A percentile compares a stretch with the other conserved stretches of the same genome.
phyloP scores from a whole-genome alignment of 2,797 vertebrate genomes.

The Setipinna tenuifilis region DNA sequence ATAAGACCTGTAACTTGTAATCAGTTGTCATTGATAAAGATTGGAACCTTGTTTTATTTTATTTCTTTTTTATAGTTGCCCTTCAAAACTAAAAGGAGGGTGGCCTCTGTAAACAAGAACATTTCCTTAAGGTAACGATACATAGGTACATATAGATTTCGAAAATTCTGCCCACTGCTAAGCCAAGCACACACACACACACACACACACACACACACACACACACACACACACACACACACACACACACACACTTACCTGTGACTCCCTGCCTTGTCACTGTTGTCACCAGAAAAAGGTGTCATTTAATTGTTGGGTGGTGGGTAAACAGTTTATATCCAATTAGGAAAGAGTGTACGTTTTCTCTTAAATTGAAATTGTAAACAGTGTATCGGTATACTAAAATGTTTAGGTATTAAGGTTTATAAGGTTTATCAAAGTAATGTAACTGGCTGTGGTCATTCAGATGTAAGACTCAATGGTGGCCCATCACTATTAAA shows the following conservation, averaged over 20 bases:
- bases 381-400: background rate
- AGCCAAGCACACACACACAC: conserved; percentile 32
- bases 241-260: background rate
- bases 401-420: background rate
- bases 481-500: background rate
- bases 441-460: background rate
- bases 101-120: background rate
- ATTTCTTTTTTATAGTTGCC: background rate
- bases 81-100: background rate
- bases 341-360: background rate
- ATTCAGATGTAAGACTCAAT: too few species aligned
- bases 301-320: background rate
- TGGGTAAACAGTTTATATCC: background rate
- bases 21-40: background rate
- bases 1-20: background rate
- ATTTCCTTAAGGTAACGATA: background rate
- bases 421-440: background rate
- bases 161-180: background rate
- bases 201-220: background rate
- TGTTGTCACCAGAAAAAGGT: background rate
- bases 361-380: background rate
- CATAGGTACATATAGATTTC: background rate
- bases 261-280: too few species aligned
- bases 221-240: conserved; percentile 34
- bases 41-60: background rate